A percentile compares a stretch with the other conserved stretches of the same genome.
phyloP scores from a whole-genome alignment of 2,888 invertebrate genomes.

The Amiota communis region DNA sequence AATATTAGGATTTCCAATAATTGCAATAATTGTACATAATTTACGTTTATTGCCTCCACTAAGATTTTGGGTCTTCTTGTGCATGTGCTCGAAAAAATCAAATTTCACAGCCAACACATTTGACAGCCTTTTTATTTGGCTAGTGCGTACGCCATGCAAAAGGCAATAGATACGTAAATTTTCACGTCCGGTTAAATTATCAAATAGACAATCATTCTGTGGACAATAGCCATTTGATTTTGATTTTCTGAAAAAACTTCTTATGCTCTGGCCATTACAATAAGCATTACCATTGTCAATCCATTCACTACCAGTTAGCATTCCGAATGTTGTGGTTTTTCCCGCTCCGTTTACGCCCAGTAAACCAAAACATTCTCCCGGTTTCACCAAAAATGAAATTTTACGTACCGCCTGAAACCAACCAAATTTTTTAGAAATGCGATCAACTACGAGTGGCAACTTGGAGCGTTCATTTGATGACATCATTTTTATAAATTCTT shows the following conservation, averaged over 20 bases:
- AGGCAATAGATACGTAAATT: conserved; percentile 78
- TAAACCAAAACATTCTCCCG: conserved; percentile 85
- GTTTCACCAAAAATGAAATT: conserved; percentile 24
- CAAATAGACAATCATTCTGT: conserved; percentile 80
- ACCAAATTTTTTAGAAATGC: background rate
- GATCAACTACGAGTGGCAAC: conserved; percentile 6
- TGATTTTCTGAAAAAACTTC: conserved; percentile 50
- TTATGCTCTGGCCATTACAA: conserved; percentile 76
- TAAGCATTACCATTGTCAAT: conserved; percentile 81
- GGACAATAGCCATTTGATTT: conserved; percentile 79
- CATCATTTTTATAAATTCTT: background rate
- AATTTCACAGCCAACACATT: conserved; percentile 72
- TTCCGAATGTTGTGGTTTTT: conserved; percentile 89
- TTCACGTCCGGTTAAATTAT: conserved; percentile 80
- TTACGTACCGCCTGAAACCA: background rate
- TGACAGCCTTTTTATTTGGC: conserved; percentile 56
- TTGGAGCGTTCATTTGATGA: background rate
- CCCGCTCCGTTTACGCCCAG: conserved; percentile 89
- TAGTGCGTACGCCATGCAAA: conserved; percentile 75
- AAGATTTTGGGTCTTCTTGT: conserved; percentile 76
- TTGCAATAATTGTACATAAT: conserved; percentile 79
- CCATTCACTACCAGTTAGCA: conserved; percentile 86
- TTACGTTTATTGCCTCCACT: conserved; percentile 83
- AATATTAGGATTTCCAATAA: conserved; percentile 79
- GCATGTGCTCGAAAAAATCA: conserved; percentile 76